Percentiles rank a stretch among this genome's conserved stretches.
Evolutionary conservation across 2,888 invertebrate species (phyloP).

Genomic region (Galeopsomyia nigrocyanea): DNA sequence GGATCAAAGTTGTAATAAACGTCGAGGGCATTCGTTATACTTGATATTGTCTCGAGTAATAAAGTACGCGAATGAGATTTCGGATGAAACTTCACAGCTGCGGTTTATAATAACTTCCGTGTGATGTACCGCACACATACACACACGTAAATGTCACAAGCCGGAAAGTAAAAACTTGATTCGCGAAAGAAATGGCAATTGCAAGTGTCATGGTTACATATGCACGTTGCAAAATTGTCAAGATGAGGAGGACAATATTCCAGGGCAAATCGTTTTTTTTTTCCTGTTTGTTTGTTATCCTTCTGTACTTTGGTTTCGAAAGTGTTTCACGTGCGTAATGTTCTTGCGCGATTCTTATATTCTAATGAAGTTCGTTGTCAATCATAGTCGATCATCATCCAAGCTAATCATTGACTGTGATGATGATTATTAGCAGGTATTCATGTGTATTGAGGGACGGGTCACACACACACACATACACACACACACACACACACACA

Average conservation of each 20-base stretch:
- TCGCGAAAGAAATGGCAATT: slow-evolving; percentile 18
- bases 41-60: too few relatives aligned
- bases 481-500: too few relatives aligned
- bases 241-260: background rate
- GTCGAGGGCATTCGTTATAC: too few relatives aligned
- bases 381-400: slow-evolving; percentile 6
- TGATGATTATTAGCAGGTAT: slow-evolving; percentile 7
- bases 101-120: slow-evolving; percentile 24
- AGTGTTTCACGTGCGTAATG: background rate
- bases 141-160: background rate
- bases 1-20: background rate
- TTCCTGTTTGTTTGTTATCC: background rate
- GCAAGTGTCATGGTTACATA: slow-evolving; percentile 27
- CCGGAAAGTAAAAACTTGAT: slow-evolving; percentile 23
- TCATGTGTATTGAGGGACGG: background rate
- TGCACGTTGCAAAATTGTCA: slow-evolving; percentile 15
- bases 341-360: background rate
- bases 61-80: too few relatives aligned
- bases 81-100: too few relatives aligned
- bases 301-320: slow-evolving; percentile 1
- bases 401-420: slow-evolving; percentile 2
- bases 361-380: slow-evolving; percentile 21
- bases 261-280: background rate
- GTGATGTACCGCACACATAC: background rate
- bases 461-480: too few relatives aligned